A percentile compares a stretch with the other conserved stretches of the same genome.
Evolutionary conservation across 1,140 invertebrate species (phyloP).

Genomic region (Nautilus pompilius): DNA sequence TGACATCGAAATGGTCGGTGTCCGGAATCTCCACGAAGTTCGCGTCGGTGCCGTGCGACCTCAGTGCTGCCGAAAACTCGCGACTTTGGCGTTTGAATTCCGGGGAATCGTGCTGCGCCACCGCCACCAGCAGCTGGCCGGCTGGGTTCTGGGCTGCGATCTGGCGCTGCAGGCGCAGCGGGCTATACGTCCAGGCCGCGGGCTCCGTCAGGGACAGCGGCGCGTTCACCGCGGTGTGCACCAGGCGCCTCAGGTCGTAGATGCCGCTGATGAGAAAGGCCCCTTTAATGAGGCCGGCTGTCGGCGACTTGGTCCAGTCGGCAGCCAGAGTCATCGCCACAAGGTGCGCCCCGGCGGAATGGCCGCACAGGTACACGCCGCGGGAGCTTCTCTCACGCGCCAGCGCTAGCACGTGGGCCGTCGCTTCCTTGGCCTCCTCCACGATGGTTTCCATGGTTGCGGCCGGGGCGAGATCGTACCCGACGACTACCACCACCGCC

Average conservation of each 20-base stretch:
- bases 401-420: no score
- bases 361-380: slow-evolving; percentile 47
- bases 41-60: slow-evolving; percentile 15
- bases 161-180: no score
- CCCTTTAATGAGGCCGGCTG: slow-evolving; percentile 38
- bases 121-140: no score
- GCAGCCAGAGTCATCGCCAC: slow-evolving; percentile 41
- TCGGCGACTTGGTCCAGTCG: slow-evolving; percentile 45
- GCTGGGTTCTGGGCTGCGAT: no score
- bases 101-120: no score
- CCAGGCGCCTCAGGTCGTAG: slow-evolving; percentile 43
- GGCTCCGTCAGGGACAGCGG: slow-evolving; percentile 40
- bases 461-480: slow-evolving; percentile 79
- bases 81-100: no score
- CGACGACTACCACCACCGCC: slow-evolving; percentile 68
- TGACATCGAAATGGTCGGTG: slow-evolving; percentile 39
- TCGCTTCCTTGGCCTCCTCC: no score
- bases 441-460: no score
- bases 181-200: no score
- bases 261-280: slow-evolving; percentile 41
- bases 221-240: slow-evolving; percentile 39
- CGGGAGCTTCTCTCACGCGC: no score
- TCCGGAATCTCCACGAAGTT: slow-evolving; percentile 26
- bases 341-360: slow-evolving; percentile 49
- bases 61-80: no score